Evolutionary conservation across 1,140 invertebrate species (phyloP).

Genomic region (Ips nitidus): DNA sequence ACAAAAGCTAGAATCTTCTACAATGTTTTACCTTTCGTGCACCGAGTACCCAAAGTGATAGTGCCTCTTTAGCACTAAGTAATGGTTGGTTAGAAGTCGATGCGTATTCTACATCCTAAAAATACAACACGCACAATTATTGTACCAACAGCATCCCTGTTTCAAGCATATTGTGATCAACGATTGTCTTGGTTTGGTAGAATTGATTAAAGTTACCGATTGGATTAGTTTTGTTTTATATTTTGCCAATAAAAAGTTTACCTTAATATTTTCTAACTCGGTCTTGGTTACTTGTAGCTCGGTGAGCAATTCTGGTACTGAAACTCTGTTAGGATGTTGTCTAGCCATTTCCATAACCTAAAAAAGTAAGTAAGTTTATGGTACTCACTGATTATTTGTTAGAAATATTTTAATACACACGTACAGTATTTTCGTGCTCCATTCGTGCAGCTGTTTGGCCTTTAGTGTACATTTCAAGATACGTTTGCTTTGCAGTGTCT

Average conservation of each 20-base stretch:
- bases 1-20: slow-evolving; percentile 6
- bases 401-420: not conserved
- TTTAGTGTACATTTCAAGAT: slow-evolving; percentile 81
- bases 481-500: slow-evolving; percentile 72
- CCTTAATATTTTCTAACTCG: slow-evolving; percentile 82
- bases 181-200: not conserved
- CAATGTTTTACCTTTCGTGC: slow-evolving; percentile 72
- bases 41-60: slow-evolving; percentile 86
- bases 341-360: slow-evolving; percentile 64
- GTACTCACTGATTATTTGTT: not conserved
- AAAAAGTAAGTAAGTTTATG: slow-evolving; percentile 41
- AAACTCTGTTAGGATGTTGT: slow-evolving; percentile 63
- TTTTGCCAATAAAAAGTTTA: slow-evolving; percentile 52
- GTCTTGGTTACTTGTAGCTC: slow-evolving; percentile 78
- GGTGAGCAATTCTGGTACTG: slow-evolving; percentile 74
- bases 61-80: slow-evolving; percentile 85
- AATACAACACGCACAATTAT: slow-evolving; percentile 46
- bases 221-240: not conserved
- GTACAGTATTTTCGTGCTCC: slow-evolving; percentile 64
- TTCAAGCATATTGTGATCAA: slow-evolving; percentile 28
- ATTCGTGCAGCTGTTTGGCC: slow-evolving; percentile 75
- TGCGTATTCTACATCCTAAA: slow-evolving; percentile 70
- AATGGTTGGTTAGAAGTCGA: slow-evolving; percentile 71
- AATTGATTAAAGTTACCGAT: not conserved
- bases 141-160: not conserved